Evolutionary conservation across 1,140 invertebrate genomes (phyloP), one percentile per base, ranked within the genome.

Genomic region (Nasonia giraulti): DNA sequence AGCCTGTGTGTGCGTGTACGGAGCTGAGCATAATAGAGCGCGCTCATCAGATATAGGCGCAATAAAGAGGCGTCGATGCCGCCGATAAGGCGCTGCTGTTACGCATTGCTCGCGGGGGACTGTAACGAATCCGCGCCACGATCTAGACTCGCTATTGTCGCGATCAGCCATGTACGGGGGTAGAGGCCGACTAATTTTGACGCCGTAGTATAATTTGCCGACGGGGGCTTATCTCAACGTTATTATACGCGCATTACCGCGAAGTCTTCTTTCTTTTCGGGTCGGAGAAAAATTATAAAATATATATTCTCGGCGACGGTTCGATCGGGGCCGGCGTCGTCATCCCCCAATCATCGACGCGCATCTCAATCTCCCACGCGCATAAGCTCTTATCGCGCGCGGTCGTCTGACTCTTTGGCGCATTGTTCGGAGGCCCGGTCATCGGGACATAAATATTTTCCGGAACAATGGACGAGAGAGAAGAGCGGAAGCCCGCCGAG

Each of bases 381-480:
- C 3, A 23, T 44, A 17, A 27, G 27, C 27, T 31, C 8, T 71
- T 71, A 71, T 71, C 37, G 73, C 37, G 17, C 2, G 55, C 20
- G 7, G 44, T 20, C 44, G 44, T 23, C 31, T 62, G 55, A 62
- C 55, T 27, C 27, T 62, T 62, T n/a, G 17, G 44, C 73, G n/a
- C 75, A 76, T 76, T 76, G 75, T 76, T 76, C 75, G 11, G 1
- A 3, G 75, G 23, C 44, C 20, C 75, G 20, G 31, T 17, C 76
- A 62, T 74, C 55, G 71, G 78, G 71, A 85, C 84, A 91, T 91
- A 91, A 91, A 91, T 91, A 91, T 91, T 91, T 89, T 89, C 89
- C 87, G 84, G 86, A 62, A 91, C 89, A 90, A 89, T 90, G 88
- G 80, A 73, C 17, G 79, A 75, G 74, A 47, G 40, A 44, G 55